Base-by-base conservation (phyloP, 2,888 invertebrate species). In the Ischnura elegans region DNA sequence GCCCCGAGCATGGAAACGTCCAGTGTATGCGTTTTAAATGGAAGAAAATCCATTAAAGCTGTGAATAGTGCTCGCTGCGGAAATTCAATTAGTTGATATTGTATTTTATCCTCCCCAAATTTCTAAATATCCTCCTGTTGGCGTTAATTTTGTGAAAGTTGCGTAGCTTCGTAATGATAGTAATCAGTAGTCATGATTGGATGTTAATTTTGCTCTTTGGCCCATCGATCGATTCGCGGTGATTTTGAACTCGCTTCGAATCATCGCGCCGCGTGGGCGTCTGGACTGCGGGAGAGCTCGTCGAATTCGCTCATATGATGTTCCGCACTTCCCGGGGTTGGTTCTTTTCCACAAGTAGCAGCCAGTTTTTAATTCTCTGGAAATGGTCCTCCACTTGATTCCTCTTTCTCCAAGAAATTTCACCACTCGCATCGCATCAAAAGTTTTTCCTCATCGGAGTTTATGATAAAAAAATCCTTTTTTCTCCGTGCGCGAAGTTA, bases 401-500 rank as follows among this genome's bases (percentile, higher is more conserved):
- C 6, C 66, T 66, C 66, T 66, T 66, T 13, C n/a, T 66, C 76
- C 25, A 76, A 76, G 76, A 76, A 76, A 76, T 29, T 76, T 36
- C 36, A 36, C 76, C 36, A 36, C 36, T 76, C 76, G 36, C 76
- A 76, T 76, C 29, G 10, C 76, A 76, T 76, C 76, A 76, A 76
- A 61, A 76, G 29, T 76, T 76, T 76, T 76, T 13, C 66, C 76
- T 76, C 76, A 76, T 2, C 16, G 76, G 76, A 76, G 76, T 76
- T 76, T 76, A 76, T 76, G 36, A 76, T 76, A 76, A 76, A 76
- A 76, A 76, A 36, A 6, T 76, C 76, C n/a, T n/a, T n/a, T 76
- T 76, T 36, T 36, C 76, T 76, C 76, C 76, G 76, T 76, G 16
- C 76, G 76, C 76, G 76, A 76, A 76, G 76, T 76, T 76, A 76